Base-by-base conservation (phyloP, 2,113 vertebrate species). In the Tachycineta bicolor region DNA sequence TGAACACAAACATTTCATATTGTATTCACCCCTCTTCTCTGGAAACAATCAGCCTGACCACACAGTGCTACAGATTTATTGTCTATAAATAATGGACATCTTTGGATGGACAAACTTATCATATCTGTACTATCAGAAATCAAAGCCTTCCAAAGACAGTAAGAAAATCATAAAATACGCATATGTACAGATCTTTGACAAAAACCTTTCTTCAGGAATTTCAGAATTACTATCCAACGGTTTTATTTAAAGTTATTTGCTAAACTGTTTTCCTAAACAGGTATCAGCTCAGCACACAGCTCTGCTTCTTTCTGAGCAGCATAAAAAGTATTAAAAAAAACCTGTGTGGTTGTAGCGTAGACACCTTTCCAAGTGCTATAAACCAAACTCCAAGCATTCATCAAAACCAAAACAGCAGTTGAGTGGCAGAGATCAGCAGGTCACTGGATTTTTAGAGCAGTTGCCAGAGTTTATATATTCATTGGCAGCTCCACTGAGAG, bases 291-390 rank as follows among this genome's bases (percentile, higher is more conserved):
- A 85, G 21, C 37, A 68, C 11, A 78, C 44, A 84, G 34, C n/a
- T 28, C 3, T 15, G 3, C 20, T 88, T 74, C 74, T 47, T 31
- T 25, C 41, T 67, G 52, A 83, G 63, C 52, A 21, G 19, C 3
- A 59, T 11, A 9, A 64, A 39, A 4, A 46, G 4, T 4, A 4
- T 4, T n/a, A n/a, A 25, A 15, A 85, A 59, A 71, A 52, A 34
- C 7, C 2, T 7, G 13, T 1, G 2, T 50, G 13, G 25, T 19
- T 70, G 6, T 22, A 49, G 43, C 4, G 10, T 1, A 37, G 11
- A 80, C 8, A 82, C 25, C 4, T 62, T 85, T 62, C 53, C 6
- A 26, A 80, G 12, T 22, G 11, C 33, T n/a, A 24, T 24, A 86
- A 80, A 81, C 3, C n/a, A 69, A 90, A 92, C 77, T 50, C 37